Evolutionary conservation across 1,140 invertebrate genomes (phyloP), one percentile per base, ranked within the genome.

Genomic region (Lycorma delicatula): DNA sequence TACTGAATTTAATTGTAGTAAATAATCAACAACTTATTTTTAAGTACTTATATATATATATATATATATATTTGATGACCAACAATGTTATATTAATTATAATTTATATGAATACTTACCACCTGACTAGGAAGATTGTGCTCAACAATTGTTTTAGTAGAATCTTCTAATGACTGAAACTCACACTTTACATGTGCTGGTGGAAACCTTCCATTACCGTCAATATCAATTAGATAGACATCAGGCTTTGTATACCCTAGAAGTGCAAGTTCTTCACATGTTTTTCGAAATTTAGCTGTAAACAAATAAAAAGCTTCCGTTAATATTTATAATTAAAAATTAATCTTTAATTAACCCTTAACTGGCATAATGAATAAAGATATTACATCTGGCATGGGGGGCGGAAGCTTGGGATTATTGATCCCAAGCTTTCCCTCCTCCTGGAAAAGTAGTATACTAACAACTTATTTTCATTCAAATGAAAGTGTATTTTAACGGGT

Each of bases 41-140:
- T 18, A 38, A 20, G 18, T 41, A 20, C 12, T 9, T 11, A 34
- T 9, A 16, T 13, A 5, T 13, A 6, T 13, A 4, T 28, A 31
- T 13, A 6, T 12, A 7, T 7, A 11, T 20, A 11, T 20, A 9
- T 50, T 5, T 5, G 26, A 11, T 16, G 11, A 7, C 5, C 13
- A 20, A 34, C 20, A 23, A 26, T 12, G 7, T 50, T 23, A 13
- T 13, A 18, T 34, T n/a, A n/a, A n/a, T n/a, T n/a, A n/a, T n/a
- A n/a, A n/a, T n/a, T n/a, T n/a, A n/a, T n/a, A n/a, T 7, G 12
- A 49, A 23, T 59, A 61, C 64, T 68, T 62, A 75, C 75, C 56
- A 91, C 83, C 79, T 94, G 89, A 63, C 87, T 91, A 0, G 85
- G 87, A 25, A 97, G 71, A 77, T 97, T 96, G 68, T 95, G 91